phyloP scores from a whole-genome alignment of 2,888 invertebrate genomes.

The Toxonevra muliebris region DNA sequence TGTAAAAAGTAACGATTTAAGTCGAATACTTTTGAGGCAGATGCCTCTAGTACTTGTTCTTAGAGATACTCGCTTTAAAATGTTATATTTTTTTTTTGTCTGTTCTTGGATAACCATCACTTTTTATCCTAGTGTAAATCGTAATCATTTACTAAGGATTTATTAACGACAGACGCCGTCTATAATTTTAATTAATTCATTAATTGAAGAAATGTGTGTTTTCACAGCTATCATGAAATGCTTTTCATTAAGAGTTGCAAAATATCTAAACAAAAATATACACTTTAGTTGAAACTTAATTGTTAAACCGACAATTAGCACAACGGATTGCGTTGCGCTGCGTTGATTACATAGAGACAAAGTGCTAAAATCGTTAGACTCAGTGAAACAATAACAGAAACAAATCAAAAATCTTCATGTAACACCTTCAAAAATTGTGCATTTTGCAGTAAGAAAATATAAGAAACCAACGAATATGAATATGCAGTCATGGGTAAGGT shows the following conservation, averaged over 20 bases:
- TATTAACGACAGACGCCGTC: too few species aligned
- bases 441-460: conserved; percentile 20
- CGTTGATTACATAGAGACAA: too few species aligned
- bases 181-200: not conserved
- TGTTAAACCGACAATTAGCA: conserved; percentile 50
- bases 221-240: too few species aligned
- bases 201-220: not conserved
- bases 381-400: conserved; percentile 41
- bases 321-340: conserved; percentile 5
- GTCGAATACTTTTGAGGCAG: too few species aligned
- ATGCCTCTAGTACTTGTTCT: too few species aligned
- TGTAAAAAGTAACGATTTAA: too few species aligned
- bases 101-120: too few species aligned
- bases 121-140: too few species aligned
- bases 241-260: not conserved
- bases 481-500: conserved; percentile 45
- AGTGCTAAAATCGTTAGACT: not conserved
- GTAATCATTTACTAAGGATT: too few species aligned
- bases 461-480: conserved; percentile 44
- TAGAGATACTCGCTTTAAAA: too few species aligned
- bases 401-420: conserved; percentile 37
- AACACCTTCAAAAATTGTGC: conserved; percentile 46
- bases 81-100: too few species aligned
- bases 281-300: conserved; percentile 49
- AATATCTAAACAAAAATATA: not conserved